phyloP scores from a whole-genome alignment of 37 sponge, comb jelly and placozoan genomes.

The Cladorhizidae sp. region DNA sequence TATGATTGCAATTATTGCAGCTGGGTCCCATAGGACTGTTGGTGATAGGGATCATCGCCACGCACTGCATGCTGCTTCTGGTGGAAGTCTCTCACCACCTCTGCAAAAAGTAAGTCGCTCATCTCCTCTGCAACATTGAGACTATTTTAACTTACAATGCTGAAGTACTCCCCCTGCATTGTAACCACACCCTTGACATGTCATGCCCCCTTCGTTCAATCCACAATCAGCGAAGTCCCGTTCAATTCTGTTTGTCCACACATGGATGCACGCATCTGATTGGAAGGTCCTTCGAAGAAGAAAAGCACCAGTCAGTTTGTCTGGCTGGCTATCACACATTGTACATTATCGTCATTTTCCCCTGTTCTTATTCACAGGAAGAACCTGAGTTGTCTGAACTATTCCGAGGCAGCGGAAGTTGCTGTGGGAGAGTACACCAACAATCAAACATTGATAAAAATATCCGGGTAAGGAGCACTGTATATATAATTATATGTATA shows the following conservation, averaged over 20 bases:
- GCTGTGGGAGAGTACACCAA: conserved; percentile 40
- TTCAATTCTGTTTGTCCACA: too few species aligned
- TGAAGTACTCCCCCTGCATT: too few species aligned
- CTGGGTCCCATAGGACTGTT: conserved; percentile 50
- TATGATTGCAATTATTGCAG: too few species aligned
- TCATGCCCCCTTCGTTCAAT: too few species aligned
- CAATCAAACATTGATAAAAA: neutral
- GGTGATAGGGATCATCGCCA: conserved; percentile 74
- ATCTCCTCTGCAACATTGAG: too few species aligned
- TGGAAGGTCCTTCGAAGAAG: too few species aligned
- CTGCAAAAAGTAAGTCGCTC: conserved; percentile 11
- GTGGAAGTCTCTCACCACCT: conserved; percentile 20
- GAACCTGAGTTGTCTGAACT: conserved; percentile 53
- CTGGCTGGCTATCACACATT: too few species aligned
- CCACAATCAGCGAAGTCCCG: too few species aligned
- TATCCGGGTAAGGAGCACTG: conserved; percentile 14
- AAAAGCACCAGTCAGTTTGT: too few species aligned
- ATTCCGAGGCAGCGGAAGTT: conserved; percentile 76
- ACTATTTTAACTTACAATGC: neutral
- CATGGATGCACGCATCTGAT: too few species aligned
- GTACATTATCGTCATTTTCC: too few species aligned
- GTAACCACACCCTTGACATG: too few species aligned
- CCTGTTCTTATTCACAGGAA: conserved; percentile 37
- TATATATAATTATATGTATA: neutral
- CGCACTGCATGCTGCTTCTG: conserved; percentile 83